These are phyloP conservation scores for Turnix velox DNA, from an alignment of 2,113 vertebrate genomes.

Conservation along the genomic window DNA sequence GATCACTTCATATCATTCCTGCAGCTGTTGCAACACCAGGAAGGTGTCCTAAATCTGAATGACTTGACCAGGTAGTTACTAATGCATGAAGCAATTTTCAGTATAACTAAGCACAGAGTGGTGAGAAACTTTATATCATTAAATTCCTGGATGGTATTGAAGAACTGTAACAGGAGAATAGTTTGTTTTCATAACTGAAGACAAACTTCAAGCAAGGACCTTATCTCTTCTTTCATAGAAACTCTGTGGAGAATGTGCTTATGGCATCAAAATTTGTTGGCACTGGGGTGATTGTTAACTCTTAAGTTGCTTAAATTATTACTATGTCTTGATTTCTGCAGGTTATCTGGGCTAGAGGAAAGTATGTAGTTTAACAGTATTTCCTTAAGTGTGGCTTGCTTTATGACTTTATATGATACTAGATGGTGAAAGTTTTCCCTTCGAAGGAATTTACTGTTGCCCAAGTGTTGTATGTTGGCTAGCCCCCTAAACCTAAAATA, in stretches of 20 bases:
- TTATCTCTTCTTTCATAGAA: background rate
- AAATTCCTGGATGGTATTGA: background rate
- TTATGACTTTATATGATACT: background rate
- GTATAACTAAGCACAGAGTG: background rate
- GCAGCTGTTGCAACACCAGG: conserved; percentile 14
- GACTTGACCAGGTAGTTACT: conserved; percentile 7
- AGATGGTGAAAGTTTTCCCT: background rate
- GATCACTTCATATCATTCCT: background rate
- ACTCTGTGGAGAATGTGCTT: background rate
- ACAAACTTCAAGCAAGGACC: background rate
- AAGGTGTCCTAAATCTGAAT: background rate
- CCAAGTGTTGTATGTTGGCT: background rate
- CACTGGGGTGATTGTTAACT: background rate
- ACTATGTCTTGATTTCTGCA: background rate
- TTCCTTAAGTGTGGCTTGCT: background rate
- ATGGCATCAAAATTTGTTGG: background rate
- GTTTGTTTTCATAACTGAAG: background rate
- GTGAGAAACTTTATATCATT: background rate
- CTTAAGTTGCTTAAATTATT: background rate
- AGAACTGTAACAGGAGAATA: background rate
- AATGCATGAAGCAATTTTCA: background rate
- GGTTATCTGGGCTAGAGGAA: background rate
- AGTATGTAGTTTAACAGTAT: background rate
- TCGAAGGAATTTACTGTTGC: background rate
- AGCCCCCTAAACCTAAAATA: background rate